Evolutionary conservation across 2,888 invertebrate genomes (phyloP).

Genomic region (Mesoligia furuncula): DNA sequence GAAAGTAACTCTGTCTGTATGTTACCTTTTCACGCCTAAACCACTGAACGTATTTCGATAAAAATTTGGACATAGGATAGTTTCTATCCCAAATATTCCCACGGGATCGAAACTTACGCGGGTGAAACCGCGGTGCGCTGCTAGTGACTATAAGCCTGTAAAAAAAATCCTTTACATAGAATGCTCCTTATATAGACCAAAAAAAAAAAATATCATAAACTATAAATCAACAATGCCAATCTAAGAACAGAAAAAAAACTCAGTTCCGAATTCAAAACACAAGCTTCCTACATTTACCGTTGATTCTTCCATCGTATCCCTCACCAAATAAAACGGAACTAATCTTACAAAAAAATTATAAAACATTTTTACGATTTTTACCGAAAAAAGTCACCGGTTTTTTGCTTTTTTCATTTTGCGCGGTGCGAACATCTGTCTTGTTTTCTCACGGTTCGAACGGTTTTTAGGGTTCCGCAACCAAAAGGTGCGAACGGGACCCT

Average conservation of each 20-base stretch:
- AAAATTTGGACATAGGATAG: too few relatives aligned
- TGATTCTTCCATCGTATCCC: conserved; percentile 22
- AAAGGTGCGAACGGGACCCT: not conserved
- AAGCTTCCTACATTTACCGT: conserved; percentile 30
- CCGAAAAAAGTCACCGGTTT: conserved; percentile 22
- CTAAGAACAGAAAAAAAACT: conserved; percentile 1
- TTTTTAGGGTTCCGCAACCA: not conserved
- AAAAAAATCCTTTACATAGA: not conserved
- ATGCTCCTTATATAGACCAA: not conserved
- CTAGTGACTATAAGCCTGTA: not conserved
- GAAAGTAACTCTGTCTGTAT: too few relatives aligned
- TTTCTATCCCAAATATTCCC: too few relatives aligned
- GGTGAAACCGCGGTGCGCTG: too few relatives aligned
- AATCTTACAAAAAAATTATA: conserved; percentile 30
- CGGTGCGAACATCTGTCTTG: conserved; percentile 51
- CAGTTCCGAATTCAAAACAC: conserved; percentile 24
- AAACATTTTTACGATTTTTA: conserved; percentile 26
- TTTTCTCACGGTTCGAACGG: conserved; percentile 46
- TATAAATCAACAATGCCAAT: not conserved
- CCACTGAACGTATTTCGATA: too few relatives aligned
- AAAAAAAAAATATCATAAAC: not conserved
- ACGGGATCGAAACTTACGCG: too few relatives aligned
- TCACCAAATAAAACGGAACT: conserved; percentile 36
- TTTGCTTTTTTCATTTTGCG: conserved; percentile 34
- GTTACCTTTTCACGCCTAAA: too few relatives aligned